Percentiles rank a stretch among this genome's conserved stretches.
Evolutionary conservation across 2,888 invertebrate species (phyloP).

Genomic region (Colletes collaris): DNA sequence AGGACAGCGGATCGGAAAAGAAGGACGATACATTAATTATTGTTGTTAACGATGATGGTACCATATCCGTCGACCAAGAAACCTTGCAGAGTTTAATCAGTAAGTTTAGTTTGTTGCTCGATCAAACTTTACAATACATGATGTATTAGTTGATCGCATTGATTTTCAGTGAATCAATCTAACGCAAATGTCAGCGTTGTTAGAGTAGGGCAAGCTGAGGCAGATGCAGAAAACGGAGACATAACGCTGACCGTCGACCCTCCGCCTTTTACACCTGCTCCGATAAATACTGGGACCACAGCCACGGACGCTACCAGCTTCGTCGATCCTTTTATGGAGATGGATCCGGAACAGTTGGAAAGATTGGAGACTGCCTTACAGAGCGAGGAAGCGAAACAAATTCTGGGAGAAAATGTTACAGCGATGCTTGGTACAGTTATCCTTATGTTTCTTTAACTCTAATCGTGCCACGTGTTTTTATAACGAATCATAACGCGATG

Average conservation of each 20-base stretch:
- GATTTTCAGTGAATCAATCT: slow-evolving; percentile 77
- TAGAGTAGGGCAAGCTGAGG: slow-evolving; percentile 78
- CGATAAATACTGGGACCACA: slow-evolving; percentile 48
- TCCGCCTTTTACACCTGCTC: slow-evolving; percentile 67
- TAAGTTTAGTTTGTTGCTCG: slow-evolving; percentile 82
- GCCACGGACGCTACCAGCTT: slow-evolving; percentile 69
- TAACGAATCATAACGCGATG: no score
- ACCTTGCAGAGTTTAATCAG: slow-evolving; percentile 91
- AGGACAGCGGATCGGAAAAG: slow-evolving; percentile 76
- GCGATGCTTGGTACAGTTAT: slow-evolving; percentile 81
- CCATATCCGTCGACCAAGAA: slow-evolving; percentile 91
- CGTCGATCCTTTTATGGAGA: slow-evolving; percentile 83
- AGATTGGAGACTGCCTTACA: slow-evolving; percentile 84
- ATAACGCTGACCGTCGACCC: slow-evolving; percentile 81
- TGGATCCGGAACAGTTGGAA: slow-evolving; percentile 84
- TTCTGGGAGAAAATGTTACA: slow-evolving; percentile 84
- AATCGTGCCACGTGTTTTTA: no score
- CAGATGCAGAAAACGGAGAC: slow-evolving; percentile 76
- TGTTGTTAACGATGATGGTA: slow-evolving; percentile 94
- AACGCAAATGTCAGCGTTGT: slow-evolving; percentile 82
- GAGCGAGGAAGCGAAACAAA: slow-evolving; percentile 84
- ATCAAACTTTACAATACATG: neutral
- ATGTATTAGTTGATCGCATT: slow-evolving; percentile 3
- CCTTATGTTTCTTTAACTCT: neutral
- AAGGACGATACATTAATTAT: slow-evolving; percentile 91